These are phyloP conservation scores for Craseonycteris thonglongyai DNA, from an alignment of 2,113 vertebrate genomes.

Conservation along the genomic window DNA sequence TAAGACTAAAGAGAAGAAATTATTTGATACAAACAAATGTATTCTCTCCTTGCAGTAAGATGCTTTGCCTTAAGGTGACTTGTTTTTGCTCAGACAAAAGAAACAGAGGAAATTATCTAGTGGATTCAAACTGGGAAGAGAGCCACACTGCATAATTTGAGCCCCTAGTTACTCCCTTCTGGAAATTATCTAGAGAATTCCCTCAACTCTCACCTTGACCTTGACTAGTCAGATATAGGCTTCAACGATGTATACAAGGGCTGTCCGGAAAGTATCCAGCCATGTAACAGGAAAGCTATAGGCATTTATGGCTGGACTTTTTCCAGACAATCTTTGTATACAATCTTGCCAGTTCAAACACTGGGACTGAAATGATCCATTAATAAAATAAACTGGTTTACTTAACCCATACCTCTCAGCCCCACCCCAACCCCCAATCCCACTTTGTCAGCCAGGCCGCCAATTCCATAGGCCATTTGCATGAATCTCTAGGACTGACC, in stretches of 20 bases:
- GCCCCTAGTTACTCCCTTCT: neutral
- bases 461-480: neutral
- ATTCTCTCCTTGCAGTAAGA: neutral
- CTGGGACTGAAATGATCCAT: neutral
- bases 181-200: neutral
- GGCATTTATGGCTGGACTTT: too few relatives aligned
- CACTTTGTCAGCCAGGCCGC: neutral
- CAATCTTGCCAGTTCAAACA: neutral
- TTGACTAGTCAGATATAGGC: neutral
- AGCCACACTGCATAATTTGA: neutral
- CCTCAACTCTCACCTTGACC: neutral
- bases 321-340: too few relatives aligned
- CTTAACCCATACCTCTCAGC: neutral
- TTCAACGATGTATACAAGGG: neutral
- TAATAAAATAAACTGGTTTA: neutral
- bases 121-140: neutral
- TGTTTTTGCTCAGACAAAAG: neutral
- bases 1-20: constrained; percentile 38
- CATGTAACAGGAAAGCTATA: too few relatives aligned
- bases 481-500: neutral
- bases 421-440: neutral
- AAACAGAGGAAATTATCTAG: neutral
- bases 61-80: neutral
- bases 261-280: too few relatives aligned
- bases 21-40: constrained; percentile 1